Conservation (phyloP, 2,888 invertebrate species). For the Andrena marginata region DNA sequence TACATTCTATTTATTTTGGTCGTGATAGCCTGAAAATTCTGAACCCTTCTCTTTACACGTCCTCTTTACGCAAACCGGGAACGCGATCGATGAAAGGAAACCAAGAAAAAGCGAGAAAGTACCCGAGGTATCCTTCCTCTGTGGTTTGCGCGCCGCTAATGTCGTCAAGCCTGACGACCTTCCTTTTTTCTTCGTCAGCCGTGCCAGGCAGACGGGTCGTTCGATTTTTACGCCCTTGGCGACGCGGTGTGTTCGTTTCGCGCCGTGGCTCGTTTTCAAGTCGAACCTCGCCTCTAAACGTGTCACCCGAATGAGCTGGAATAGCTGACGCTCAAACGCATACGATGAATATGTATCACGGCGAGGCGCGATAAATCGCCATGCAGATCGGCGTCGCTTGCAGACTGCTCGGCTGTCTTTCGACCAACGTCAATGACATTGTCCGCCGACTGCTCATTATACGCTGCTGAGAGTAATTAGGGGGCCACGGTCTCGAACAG, state of each 20-base stretch:
- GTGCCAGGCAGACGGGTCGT: conserved; percentile 16
- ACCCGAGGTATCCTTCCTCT: conserved; percentile 28
- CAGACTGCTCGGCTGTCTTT: conserved; percentile 19
- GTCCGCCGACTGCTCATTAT: conserved; percentile 5
- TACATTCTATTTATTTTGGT: not conserved
- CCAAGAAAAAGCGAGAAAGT: not conserved
- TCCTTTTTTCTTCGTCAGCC: conserved; percentile 30
- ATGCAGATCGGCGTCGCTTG: not conserved
- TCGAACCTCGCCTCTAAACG: not conserved
- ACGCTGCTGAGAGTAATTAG: conserved; percentile 2
- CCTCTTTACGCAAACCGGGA: not conserved
- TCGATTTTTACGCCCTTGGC: conserved; percentile 57
- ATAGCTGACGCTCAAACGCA: conserved; percentile 16
- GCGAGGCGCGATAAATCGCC: conserved; percentile 40
- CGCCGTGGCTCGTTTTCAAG: conserved; percentile 21
- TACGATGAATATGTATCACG: conserved; percentile 47
- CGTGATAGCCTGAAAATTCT: not conserved
- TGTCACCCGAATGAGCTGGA: conserved; percentile 10
- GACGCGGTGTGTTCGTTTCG: conserved; percentile 28
- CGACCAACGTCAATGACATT: conserved; percentile 13
- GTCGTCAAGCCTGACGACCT: conserved; percentile 56
- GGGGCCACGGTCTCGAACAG: not conserved
- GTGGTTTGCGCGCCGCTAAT: conserved; percentile 22
- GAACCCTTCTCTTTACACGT: not conserved
- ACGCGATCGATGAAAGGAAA: conserved; percentile 17